Evolutionary conservation across 1,140 invertebrate genomes (phyloP), one percentile per base, ranked within the genome.

Genomic region (Drosophila lowei): DNA sequence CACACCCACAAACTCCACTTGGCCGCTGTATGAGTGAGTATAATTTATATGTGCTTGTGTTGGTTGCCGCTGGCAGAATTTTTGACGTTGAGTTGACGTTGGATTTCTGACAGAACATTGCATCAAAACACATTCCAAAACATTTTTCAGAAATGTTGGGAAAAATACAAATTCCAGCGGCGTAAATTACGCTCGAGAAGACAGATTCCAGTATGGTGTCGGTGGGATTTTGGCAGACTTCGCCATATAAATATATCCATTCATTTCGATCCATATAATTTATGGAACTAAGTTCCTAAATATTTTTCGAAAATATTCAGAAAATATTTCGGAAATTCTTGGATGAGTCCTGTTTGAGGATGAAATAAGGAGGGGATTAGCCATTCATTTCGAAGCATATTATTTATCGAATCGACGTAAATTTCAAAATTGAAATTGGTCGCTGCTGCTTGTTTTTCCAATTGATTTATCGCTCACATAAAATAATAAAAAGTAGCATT

Each of bases 11-110:
- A 38, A 8, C 3, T 34, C 1, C 7, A n/a, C 23, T 47, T 18
- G 78, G 70, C 49, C 3, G 0, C 11, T 56, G 81, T 86, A 30
- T 83, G 63, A n/a, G 83, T 83, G 71, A 55, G 41, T 78, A 70
- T 78, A 46, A 86, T 88, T 81, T 74, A 78, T 78, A 76, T 68
- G 78, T 88, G n/a, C 54, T 81, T 44, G 83, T 83, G 73, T 49
- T 65, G 74, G 64, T 57, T 61, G 38, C 41, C 60, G 34, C 44
- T 72, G 70, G 41, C 72, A 71, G 34, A 3, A 11, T 13, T 38
- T 38, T 11, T 11, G 11, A 38, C 34, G 28, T 30, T 73, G 50
- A 18, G 18, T 18, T 18, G 62, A 30, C 30, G 41, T 57, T 25
- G 48, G 52, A 62, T 62, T 74, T 67, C 34, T 56, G 61, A 85